Evolutionary conservation across 2,888 invertebrate species (phyloP), one percentile per base, ranked within the genome.

Genomic region (Latrodectus elegans): DNA sequence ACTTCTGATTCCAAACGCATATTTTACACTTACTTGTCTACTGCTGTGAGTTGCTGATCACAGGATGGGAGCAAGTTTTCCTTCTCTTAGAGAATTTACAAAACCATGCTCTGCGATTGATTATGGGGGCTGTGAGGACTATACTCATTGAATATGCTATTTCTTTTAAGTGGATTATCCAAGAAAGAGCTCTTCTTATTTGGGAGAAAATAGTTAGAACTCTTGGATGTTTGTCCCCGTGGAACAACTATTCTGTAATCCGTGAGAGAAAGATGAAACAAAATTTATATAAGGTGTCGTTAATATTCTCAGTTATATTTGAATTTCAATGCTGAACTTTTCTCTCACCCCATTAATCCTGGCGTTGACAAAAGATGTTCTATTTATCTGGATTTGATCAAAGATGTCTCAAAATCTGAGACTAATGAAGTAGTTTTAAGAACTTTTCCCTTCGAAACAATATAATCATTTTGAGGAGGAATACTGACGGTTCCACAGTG

Each of bases 61-160:
- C 72, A 52, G 52, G 8, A 72, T 52, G 52, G 52, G 72, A 72
- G 51, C 72, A 51, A 52, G 72, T 72, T n/a, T 52, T 52, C 51
- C 8, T 51, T 17, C 52, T 52, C 12, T 52, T 72, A 52, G 72
- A 49, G 72, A 72, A 12, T 72, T 51, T 72, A 52, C 53, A 52
- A 72, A 72, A 72, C 52, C 51, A 72, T 49, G 52, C 72, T 52
- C 9, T 72, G 10, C 8, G 72, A 52, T 22, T 67, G 67, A 72
- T 72, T 72, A 72, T 49, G 72, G 52, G 72, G 8, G 52, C 12
- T n/a, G 72, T 72, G 72, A 72, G 51, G 52, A 72, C 72, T 9
- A 72, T 52, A 51, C 52, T 52, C 52, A 51, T 72, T 72, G 72
- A 72, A 52, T 55, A 15, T 55, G 55, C 15, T 15, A 55, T 3